Conservation (phyloP, 1,140 invertebrate genomes). For the Bilobella aurantiaca region DNA sequence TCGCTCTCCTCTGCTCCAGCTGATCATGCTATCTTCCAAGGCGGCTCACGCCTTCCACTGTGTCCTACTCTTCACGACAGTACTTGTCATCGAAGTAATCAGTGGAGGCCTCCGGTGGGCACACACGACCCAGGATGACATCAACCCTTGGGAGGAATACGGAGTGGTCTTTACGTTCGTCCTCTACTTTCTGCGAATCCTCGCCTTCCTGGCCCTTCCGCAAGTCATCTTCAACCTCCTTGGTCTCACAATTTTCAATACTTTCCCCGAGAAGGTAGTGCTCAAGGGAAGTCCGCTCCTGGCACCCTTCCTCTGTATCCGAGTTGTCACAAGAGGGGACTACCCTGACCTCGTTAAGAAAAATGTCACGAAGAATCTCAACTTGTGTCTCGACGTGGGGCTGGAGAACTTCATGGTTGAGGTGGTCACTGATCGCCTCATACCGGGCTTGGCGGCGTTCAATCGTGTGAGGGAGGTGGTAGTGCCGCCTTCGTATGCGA, state of each 20-base stretch:
- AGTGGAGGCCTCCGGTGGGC: slow-evolving; percentile 50
- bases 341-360: slow-evolving; percentile 81
- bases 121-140: slow-evolving; percentile 43
- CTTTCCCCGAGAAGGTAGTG: slow-evolving; percentile 84
- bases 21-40: slow-evolving; percentile 41
- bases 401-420: slow-evolving; percentile 94
- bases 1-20: neutral
- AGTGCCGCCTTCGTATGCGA: slow-evolving; percentile 72
- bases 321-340: slow-evolving; percentile 89
- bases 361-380: slow-evolving; percentile 82
- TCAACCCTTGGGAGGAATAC: slow-evolving; percentile 71
- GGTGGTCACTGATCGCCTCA: slow-evolving; percentile 86
- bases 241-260: slow-evolving; percentile 83
- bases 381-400: slow-evolving; percentile 76
- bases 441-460: slow-evolving; percentile 52
- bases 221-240: slow-evolving; percentile 85
- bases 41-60: slow-evolving; percentile 69
- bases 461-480: slow-evolving; percentile 67
- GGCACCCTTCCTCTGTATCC: slow-evolving; percentile 89
- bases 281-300: slow-evolving; percentile 79
- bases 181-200: slow-evolving; percentile 66
- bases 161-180: slow-evolving; percentile 58
- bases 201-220: slow-evolving; percentile 76
- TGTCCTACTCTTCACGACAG: slow-evolving; percentile 58
- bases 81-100: slow-evolving; percentile 64